Conservation (phyloP, 2,113 vertebrate species). For the Heterocephalus glaber region DNA sequence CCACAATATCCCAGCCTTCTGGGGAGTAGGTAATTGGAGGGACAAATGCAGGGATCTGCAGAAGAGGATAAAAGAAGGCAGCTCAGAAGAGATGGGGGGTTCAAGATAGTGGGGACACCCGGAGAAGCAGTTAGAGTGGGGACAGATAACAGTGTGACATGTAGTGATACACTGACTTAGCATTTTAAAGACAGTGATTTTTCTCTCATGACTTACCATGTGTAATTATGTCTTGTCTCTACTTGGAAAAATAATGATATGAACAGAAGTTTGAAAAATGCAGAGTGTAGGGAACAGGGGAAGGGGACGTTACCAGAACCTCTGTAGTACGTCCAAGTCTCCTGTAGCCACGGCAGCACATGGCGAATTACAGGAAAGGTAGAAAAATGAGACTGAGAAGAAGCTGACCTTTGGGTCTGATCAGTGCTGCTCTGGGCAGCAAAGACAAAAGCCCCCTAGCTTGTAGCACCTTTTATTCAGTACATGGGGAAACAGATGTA, state of each 20-base stretch:
- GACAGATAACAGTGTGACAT: background rate
- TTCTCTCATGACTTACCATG: conserved; percentile 73
- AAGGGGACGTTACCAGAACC: too few relatives aligned
- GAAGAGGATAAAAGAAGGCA: background rate
- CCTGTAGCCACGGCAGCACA: too few relatives aligned
- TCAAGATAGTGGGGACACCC: background rate
- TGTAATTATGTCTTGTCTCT: too few relatives aligned
- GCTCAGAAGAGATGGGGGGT: accelerated
- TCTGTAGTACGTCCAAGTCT: too few relatives aligned
- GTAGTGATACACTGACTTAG: background rate
- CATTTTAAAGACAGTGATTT: background rate
- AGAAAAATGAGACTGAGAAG: too few relatives aligned
- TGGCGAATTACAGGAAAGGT: too few relatives aligned
- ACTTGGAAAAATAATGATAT: conserved; percentile 33
- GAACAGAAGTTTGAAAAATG: background rate
- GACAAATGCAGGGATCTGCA: background rate
- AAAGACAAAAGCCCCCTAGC: too few relatives aligned
- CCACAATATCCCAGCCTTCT: background rate
- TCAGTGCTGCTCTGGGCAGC: too few relatives aligned
- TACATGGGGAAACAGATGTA: too few relatives aligned
- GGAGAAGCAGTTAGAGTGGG: background rate
- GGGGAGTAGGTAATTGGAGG: background rate
- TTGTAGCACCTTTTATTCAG: too few relatives aligned
- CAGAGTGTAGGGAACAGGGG: too few relatives aligned
- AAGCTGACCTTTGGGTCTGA: too few relatives aligned